Evolutionary conservation across 2,888 invertebrate genomes (phyloP).

Genomic region (Platycheirus rosarum): DNA sequence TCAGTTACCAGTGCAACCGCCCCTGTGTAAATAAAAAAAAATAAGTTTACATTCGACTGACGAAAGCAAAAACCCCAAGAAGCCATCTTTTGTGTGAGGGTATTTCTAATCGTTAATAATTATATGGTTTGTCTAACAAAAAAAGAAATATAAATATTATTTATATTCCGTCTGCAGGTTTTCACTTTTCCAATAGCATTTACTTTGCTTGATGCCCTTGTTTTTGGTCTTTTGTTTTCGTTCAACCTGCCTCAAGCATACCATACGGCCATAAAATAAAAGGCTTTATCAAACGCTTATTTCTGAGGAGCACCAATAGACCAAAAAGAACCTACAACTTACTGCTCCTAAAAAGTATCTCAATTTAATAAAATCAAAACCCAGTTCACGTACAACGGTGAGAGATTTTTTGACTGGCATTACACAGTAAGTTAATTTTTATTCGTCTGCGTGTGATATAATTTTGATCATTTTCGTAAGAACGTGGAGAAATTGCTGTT

Average conservation of each 20-base stretch:
- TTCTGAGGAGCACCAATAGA: conserved; percentile 18
- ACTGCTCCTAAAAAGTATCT: conserved; percentile 23
- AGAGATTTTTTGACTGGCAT: conserved; percentile 69
- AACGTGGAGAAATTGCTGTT: conserved; percentile 56
- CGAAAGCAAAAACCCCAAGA: conserved; percentile 59
- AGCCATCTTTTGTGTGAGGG: conserved; percentile 52
- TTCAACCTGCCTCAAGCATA: conserved; percentile 36
- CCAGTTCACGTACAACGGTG: conserved; percentile 58
- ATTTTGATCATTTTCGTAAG: conserved; percentile 73
- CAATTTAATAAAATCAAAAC: conserved; percentile 32
- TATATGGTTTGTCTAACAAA: conserved; percentile 38
- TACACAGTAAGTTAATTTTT: conserved; percentile 48
- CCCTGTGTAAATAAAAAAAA: conserved; percentile 7
- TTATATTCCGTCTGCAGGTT: conserved; percentile 38
- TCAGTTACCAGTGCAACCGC: conserved; percentile 2
- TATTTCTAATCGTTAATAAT: conserved; percentile 68
- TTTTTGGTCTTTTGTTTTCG: conserved; percentile 39
- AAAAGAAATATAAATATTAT: conserved; percentile 61
- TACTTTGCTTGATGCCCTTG: not conserved
- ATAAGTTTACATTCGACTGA: conserved; percentile 63
- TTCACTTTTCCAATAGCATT: conserved; percentile 59
- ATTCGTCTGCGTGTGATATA: conserved; percentile 60
- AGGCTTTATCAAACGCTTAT: conserved; percentile 51
- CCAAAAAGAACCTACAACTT: conserved; percentile 15
- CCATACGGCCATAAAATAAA: conserved; percentile 22